Percentiles rank a stretch among this genome's conserved stretches.
Conservation (phyloP, 2,888 invertebrate species). For the Liodrosophila aerea region DNA sequence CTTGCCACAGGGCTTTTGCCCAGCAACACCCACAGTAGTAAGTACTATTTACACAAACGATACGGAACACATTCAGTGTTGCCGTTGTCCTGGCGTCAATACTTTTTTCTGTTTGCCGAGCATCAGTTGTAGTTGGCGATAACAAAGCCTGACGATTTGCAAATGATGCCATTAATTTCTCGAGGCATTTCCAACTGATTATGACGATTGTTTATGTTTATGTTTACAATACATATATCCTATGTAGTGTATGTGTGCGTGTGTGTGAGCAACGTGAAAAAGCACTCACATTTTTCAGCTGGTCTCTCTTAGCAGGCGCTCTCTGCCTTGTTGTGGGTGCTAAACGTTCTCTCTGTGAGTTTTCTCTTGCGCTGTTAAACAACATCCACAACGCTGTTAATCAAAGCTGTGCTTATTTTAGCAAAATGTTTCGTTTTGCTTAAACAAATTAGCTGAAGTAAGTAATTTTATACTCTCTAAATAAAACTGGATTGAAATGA, state of each 20-base stretch:
- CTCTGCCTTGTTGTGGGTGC: conserved; percentile 4
- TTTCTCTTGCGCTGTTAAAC: conserved; percentile 61
- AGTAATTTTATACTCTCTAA: too few species aligned
- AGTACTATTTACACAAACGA: conserved; percentile 26
- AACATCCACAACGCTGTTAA: conserved; percentile 58
- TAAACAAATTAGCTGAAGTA: too few species aligned
- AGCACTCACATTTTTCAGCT: conserved; percentile 14
- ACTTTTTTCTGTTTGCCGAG: conserved; percentile 20
- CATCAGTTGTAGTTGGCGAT: conserved; percentile 32
- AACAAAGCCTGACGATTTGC: conserved; percentile 61
- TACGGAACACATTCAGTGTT: background rate
- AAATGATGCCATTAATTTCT: conserved; percentile 66
- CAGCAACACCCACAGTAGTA: background rate
- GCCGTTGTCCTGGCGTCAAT: conserved; percentile 15
- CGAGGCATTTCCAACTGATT: conserved; percentile 12
- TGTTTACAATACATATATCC: conserved; percentile 8
- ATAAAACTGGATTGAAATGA: too few species aligned
- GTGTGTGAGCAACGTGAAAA: too few species aligned
- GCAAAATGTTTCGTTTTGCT: too few species aligned
- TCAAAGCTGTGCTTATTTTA: conserved; percentile 1
- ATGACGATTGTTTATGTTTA: conserved; percentile 48
- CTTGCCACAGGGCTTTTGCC: conserved; percentile 26
- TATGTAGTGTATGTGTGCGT: conserved; percentile 10
- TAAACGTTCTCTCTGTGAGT: conserved; percentile 54
- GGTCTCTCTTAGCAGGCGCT: conserved; percentile 4